Base-by-base conservation (phyloP, 2,888 invertebrate genomes). In the Thecocarcelia acutangulata region DNA sequence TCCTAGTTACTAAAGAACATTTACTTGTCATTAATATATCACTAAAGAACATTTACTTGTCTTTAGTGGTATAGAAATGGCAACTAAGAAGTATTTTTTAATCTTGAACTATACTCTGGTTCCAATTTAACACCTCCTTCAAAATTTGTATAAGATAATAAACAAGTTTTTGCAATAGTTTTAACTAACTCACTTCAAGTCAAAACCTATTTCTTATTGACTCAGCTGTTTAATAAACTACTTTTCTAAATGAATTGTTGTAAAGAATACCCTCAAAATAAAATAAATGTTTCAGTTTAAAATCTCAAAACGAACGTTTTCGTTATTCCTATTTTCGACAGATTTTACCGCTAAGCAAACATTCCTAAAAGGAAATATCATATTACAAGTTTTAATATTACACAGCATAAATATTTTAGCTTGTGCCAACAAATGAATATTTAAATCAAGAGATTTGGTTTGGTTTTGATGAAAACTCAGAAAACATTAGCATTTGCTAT, bases 321-420 rank as follows among this genome's bases (percentile, higher is more conserved):
- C 6, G 56, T 74, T 74, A 56, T 68, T 19, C 17, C 11, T n/a
- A 13, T 48, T 19, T 66, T 76, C 42, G 66, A 79, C 70, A 70
- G 56, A 77, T 76, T 73, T 85, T 85, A 84, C 84, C 85, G 86
- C 84, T 86, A 85, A 84, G 84, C 83, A 85, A 87, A 86, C 83
- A 85, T 63, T 66, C 40, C 64, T 74, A 83, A 85, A 83, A 54
- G 28, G 88, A 88, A 87, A 86, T 89, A 89, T 88, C 87, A 75
- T 83, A 84, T 88, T 88, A 86, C 88, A 79, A 75, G 64, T 83
- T 73, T 33, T 24, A 73, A 40, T 68, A 15, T 50, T 73, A 54
- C 52, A 69, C 33, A 6, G 6, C 9, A 17, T 17, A 82, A 61
- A n/a, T 40, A 82, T 73, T 72, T 75, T 75, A 79, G 75, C 83